phyloP scores from a whole-genome alignment of 2,888 invertebrate genomes.

The Drosophila monieri region DNA sequence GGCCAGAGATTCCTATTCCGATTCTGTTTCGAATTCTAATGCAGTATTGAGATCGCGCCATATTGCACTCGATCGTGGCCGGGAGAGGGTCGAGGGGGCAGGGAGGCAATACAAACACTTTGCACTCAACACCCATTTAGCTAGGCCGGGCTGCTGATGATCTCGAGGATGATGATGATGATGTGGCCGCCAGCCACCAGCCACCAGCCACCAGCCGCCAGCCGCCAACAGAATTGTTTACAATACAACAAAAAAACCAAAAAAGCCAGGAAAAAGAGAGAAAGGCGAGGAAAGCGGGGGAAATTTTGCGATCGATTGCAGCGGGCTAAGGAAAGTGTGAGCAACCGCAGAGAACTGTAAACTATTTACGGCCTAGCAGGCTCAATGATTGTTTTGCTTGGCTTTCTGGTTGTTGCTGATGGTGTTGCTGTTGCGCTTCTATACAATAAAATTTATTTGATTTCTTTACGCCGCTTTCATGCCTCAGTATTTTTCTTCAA shows the following conservation, averaged over 20 bases:
- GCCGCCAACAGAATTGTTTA: slow-evolving; percentile 76
- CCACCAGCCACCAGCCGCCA: slow-evolving; percentile 61
- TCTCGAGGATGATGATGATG: slow-evolving; percentile 52
- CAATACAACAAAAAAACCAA: slow-evolving; percentile 55
- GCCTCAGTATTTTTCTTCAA: slow-evolving; percentile 76
- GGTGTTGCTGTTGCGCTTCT: slow-evolving; percentile 62
- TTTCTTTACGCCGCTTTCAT: slow-evolving; percentile 75
- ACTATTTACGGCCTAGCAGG: slow-evolving; percentile 71
- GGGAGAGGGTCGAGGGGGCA: slow-evolving; percentile 3
- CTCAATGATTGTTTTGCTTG: slow-evolving; percentile 72
- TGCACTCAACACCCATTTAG: slow-evolving; percentile 79
- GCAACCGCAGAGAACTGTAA: slow-evolving; percentile 73
- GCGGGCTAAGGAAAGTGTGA: slow-evolving; percentile 60
- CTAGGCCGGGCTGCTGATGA: slow-evolving; percentile 53
- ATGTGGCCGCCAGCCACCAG: slow-evolving; percentile 44
- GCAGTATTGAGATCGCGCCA: slow-evolving; percentile 33
- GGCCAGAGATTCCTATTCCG: slow-evolving; percentile 40
- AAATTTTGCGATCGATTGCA: slow-evolving; percentile 75
- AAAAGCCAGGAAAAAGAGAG: background rate
- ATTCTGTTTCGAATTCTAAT: slow-evolving; percentile 21
- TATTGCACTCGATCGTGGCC: slow-evolving; percentile 41
- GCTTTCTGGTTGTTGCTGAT: slow-evolving; percentile 40
- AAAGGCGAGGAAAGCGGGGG: slow-evolving; percentile 23
- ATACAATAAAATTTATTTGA: slow-evolving; percentile 78
- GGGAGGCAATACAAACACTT: slow-evolving; percentile 64